Percentiles rank a stretch among this genome's conserved stretches.
Evolutionary conservation across 2,888 invertebrate genomes (phyloP).

Genomic region (Lydus trimaculatus): DNA sequence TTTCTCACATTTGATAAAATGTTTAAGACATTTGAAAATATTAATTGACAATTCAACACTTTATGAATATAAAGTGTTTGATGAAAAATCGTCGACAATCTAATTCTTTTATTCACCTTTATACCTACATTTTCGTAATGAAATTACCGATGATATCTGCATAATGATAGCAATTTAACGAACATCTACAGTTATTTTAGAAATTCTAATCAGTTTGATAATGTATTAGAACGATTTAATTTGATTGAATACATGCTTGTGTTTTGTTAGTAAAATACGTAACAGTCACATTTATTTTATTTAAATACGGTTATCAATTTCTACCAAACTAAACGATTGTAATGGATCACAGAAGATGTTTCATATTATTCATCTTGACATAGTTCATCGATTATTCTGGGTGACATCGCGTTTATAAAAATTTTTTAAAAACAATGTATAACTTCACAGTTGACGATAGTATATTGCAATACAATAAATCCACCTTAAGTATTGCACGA

Average conservation of each 20-base stretch:
- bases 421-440: no score
- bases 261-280: not conserved
- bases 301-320: not conserved
- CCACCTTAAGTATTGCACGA: no score
- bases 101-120: not conserved
- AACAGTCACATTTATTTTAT: not conserved
- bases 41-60: not conserved
- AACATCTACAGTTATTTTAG: not conserved
- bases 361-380: not conserved
- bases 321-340: not conserved
- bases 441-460: no score
- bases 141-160: not conserved
- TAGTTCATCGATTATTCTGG: not conserved
- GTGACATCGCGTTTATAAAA: not conserved
- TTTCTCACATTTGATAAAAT: not conserved
- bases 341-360: no score
- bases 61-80: not conserved
- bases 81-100: not conserved
- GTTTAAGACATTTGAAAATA: not conserved
- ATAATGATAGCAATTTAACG: not conserved
- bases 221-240: not conserved
- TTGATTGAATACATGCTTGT: not conserved
- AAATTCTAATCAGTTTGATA: not conserved
- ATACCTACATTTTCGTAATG: not conserved
- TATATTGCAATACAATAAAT: no score